Evolutionary conservation across 2,888 invertebrate species (phyloP).

Genomic region (Ischnura elegans): DNA sequence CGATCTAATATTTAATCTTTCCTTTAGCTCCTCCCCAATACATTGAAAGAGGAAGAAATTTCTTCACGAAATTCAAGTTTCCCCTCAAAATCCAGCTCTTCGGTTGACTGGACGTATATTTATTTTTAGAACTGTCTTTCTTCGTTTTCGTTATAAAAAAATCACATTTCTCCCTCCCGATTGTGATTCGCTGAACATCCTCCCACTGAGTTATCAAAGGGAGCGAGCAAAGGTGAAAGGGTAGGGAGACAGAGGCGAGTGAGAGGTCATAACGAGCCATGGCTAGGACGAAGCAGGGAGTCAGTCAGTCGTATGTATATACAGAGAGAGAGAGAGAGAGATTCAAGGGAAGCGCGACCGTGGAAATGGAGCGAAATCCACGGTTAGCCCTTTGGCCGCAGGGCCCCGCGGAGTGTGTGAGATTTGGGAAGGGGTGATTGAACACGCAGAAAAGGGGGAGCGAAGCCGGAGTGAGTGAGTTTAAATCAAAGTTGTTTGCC

Average conservation of each 20-base stretch:
- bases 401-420: not conserved
- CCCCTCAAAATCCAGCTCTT: no score
- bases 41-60: no score
- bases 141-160: not conserved
- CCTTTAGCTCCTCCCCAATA: no score
- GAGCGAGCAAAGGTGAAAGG: not conserved
- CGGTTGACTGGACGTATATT: not conserved
- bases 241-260: not conserved
- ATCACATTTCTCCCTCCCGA: not conserved
- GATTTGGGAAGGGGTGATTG: not conserved
- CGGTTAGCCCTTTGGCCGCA: constrained; percentile 30
- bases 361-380: constrained; percentile 11
- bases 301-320: no score
- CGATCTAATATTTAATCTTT: no score
- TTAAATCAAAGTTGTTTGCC: constrained; percentile 64
- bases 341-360: not conserved
- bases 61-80: no score
- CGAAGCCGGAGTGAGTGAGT: not conserved
- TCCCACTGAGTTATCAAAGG: not conserved
- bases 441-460: not conserved
- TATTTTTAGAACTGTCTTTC: no score
- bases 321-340: no score
- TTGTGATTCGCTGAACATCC: no score
- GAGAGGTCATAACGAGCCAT: not conserved
- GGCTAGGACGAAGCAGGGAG: not conserved